Conservation (phyloP, 1,140 invertebrate species). For the Teleopsis dalmanni region DNA sequence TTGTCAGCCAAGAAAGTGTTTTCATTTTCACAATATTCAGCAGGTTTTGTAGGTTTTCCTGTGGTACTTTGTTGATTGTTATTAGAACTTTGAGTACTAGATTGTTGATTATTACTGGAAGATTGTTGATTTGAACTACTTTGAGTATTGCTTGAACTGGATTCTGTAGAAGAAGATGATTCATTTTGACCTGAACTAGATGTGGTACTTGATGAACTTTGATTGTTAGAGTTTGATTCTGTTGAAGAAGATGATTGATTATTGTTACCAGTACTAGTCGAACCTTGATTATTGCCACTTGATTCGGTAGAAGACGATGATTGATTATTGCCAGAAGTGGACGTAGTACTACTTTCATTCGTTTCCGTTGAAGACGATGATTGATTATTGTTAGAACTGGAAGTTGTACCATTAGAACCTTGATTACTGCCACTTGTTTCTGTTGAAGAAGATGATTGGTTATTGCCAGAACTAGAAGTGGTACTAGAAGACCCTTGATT, state of each 20-base stretch:
- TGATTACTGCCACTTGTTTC: slow-evolving; percentile 4
- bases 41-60: slow-evolving; percentile 30
- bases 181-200: background rate
- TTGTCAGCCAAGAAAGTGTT: slow-evolving; percentile 54
- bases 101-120: slow-evolving; percentile 7
- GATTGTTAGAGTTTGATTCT: slow-evolving; percentile 6
- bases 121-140: slow-evolving; percentile 9
- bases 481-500: slow-evolving; percentile 12
- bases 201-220: slow-evolving; percentile 9
- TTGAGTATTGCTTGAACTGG: slow-evolving; percentile 5
- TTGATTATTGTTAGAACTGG: slow-evolving; percentile 14
- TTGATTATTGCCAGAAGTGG: too few species aligned
- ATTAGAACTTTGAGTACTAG: slow-evolving; percentile 4
- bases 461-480: background rate
- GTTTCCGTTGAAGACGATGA: slow-evolving; percentile 13
- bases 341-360: slow-evolving; percentile 11
- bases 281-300: slow-evolving; percentile 15
- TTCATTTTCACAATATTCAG: slow-evolving; percentile 40
- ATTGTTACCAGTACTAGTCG: slow-evolving; percentile 8
- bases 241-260: slow-evolving; percentile 16
- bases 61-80: slow-evolving; percentile 17
- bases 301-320: slow-evolving; percentile 17
- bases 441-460: slow-evolving; percentile 10
- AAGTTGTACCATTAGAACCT: slow-evolving; percentile 9
- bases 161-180: background rate